Evolutionary conservation across 2,888 invertebrate species (phyloP).

Genomic region (Scelioninae gen. 2): DNA sequence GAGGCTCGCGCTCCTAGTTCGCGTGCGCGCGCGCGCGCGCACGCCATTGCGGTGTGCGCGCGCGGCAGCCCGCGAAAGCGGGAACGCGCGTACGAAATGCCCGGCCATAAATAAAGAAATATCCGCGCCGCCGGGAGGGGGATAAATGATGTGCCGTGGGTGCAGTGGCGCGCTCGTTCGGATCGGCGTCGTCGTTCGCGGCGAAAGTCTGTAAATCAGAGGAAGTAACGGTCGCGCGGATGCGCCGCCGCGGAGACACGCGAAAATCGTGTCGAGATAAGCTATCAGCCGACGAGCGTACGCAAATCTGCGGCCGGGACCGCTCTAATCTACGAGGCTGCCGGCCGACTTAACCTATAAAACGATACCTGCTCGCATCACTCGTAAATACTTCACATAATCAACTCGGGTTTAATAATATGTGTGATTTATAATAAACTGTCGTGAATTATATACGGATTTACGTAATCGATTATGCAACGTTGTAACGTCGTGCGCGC

Average conservation of each 20-base stretch:
- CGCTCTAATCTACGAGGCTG: slow-evolving; percentile 12
- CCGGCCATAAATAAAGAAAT: slow-evolving; percentile 61
- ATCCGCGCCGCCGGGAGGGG: slow-evolving; percentile 60
- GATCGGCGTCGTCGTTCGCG: slow-evolving; percentile 34
- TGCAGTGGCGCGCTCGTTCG: slow-evolving; percentile 63
- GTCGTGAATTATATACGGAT: slow-evolving; percentile 16
- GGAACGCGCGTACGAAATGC: slow-evolving; percentile 58
- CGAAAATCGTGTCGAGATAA: slow-evolving; percentile 57
- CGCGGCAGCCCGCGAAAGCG: slow-evolving; percentile 54
- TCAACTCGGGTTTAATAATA: slow-evolving; percentile 23
- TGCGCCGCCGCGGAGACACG: slow-evolving; percentile 49
- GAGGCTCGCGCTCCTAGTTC: slow-evolving; percentile 12
- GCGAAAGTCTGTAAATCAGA: slow-evolving; percentile 57
- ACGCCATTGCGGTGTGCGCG: slow-evolving; percentile 34
- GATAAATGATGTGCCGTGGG: slow-evolving; percentile 68
- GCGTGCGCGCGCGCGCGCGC: slow-evolving; percentile 20
- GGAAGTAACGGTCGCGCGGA: slow-evolving; percentile 58
- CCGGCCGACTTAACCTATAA: slow-evolving; percentile 26
- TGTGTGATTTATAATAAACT: slow-evolving; percentile 39
- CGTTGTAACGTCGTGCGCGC: not conserved
- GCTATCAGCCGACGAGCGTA: slow-evolving; percentile 38
- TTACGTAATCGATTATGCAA: slow-evolving; percentile 21
- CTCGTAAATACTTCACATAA: slow-evolving; percentile 32
- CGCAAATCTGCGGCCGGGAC: slow-evolving; percentile 30
- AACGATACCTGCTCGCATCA: slow-evolving; percentile 12